phyloP scores from a whole-genome alignment of 2,113 vertebrate species.

The Natator depressus region DNA sequence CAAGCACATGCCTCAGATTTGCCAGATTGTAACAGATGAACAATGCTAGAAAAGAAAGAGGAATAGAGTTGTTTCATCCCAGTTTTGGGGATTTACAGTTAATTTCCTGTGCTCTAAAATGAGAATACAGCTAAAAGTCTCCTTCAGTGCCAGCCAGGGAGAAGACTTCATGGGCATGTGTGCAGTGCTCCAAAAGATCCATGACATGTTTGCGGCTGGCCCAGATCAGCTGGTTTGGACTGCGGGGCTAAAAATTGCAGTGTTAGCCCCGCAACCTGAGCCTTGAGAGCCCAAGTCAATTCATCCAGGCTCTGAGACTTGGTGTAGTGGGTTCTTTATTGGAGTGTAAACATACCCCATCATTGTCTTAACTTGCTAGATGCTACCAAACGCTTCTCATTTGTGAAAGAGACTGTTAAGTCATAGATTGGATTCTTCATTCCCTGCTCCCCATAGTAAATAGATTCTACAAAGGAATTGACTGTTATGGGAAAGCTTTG shows the following conservation, averaged over 20 bases:
- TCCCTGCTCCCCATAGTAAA: not conserved
- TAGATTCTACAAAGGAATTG: constrained; percentile 2
- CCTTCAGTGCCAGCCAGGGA: not conserved
- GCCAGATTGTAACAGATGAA: not conserved
- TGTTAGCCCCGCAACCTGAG: not conserved
- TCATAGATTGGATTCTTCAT: not conserved
- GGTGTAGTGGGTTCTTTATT: not conserved
- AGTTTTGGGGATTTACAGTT: not conserved
- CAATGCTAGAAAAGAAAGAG: not conserved
- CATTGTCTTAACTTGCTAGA: not conserved
- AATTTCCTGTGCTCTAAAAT: not conserved
- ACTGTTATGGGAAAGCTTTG: not conserved
- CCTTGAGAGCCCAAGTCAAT: not conserved
- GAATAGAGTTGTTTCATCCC: not conserved
- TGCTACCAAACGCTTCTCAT: not conserved
- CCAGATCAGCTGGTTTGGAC: not conserved
- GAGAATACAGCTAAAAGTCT: not conserved
- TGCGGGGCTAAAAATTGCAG: not conserved
- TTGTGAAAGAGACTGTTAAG: constrained; percentile 9
- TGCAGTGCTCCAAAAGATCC: not conserved
- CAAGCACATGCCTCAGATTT: not conserved
- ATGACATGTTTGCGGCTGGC: not conserved
- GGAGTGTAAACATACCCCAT: not conserved
- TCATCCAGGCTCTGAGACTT: not conserved
- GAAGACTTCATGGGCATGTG: not conserved